These are phyloP conservation scores for Alaudala cheleensis DNA, from an alignment of 2,113 vertebrate genomes.

Conservation along the genomic window DNA sequence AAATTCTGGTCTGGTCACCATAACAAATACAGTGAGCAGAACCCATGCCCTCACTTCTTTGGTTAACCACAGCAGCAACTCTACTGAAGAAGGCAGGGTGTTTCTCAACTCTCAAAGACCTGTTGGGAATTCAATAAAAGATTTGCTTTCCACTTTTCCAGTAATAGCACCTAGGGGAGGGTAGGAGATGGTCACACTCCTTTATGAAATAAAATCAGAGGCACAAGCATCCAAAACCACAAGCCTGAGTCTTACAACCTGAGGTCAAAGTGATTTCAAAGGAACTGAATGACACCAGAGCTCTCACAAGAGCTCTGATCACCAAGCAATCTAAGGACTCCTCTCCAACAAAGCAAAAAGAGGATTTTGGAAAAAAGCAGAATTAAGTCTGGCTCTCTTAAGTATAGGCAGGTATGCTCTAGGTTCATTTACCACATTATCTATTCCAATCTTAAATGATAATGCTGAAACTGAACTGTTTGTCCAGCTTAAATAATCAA, in stretches of 20 bases:
- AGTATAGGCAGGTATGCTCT: neutral
- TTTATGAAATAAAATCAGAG: neutral
- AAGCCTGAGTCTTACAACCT: neutral
- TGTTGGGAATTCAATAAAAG: neutral
- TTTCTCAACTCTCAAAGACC: neutral
- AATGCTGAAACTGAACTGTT: neutral
- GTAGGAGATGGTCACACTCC: neutral
- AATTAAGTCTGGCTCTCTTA: neutral
- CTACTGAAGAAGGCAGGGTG: neutral
- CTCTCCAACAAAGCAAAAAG: neutral
- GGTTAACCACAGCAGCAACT: neutral
- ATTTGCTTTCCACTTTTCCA: neutral
- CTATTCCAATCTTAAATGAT: neutral
- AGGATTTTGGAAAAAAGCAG: neutral
- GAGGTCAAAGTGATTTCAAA: neutral
- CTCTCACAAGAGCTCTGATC: neutral
- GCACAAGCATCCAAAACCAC: neutral
- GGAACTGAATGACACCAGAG: neutral
- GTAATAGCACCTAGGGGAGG: neutral
- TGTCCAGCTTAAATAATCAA: conserved; percentile 61
- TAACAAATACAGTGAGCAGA: neutral
- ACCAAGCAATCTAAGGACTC: neutral
- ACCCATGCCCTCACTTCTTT: neutral
- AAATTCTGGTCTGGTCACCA: neutral
- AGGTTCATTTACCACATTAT: neutral